Percentiles rank a stretch among this genome's conserved stretches.
Conservation (phyloP, 64 coral and sea anemone genomes). For the Dendronephthya gigantea region DNA sequence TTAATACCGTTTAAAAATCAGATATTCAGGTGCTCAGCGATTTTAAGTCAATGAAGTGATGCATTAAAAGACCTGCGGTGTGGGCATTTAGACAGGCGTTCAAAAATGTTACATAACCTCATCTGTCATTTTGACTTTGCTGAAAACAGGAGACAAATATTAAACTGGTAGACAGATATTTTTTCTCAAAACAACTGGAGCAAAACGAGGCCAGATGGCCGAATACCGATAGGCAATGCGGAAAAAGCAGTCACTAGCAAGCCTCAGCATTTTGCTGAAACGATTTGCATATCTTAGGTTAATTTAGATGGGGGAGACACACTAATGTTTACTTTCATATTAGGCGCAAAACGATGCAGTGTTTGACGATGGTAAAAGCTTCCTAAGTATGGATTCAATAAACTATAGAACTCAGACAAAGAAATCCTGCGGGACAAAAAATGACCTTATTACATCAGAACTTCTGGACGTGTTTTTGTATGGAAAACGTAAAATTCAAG, state of each 20-base stretch:
- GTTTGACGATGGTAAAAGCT: neutral
- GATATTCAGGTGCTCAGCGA: neutral
- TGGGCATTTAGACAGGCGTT: too few relatives aligned
- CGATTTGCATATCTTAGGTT: neutral
- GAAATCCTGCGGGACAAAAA: neutral
- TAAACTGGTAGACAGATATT: neutral
- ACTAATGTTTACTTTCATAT: neutral
- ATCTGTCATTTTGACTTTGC: neutral
- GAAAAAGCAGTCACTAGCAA: neutral
- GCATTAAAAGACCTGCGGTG: neutral
- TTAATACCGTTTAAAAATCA: neutral
- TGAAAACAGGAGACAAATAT: neutral
- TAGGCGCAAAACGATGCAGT: neutral
- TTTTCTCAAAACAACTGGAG: neutral
- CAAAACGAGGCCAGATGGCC: neutral
- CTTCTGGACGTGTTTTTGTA: neutral
- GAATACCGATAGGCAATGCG: neutral
- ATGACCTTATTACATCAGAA: neutral
- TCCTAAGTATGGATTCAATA: neutral
- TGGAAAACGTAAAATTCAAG: constrained; percentile 6
- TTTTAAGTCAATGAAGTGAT: too few relatives aligned
- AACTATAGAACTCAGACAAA: neutral
- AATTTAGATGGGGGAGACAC: neutral
- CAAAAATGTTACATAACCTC: neutral
- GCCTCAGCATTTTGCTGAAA: neutral